Percentiles rank a stretch among this genome's conserved stretches.
Evolutionary conservation across 2,113 vertebrate genomes (phyloP).

Genomic region (Equus quagga): DNA sequence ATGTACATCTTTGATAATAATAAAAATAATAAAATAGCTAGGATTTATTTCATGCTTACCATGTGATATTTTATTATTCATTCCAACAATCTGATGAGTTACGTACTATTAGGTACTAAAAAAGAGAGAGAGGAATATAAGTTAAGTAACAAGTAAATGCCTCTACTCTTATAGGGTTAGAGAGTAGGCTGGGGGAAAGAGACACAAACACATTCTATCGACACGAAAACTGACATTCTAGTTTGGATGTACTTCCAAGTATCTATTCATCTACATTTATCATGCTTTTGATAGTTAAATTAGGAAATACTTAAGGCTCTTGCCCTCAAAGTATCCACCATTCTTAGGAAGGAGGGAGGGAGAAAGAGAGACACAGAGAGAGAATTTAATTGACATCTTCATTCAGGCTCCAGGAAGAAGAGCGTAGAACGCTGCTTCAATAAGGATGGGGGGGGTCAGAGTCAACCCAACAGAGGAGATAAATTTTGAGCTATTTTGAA

Average conservation of each 20-base stretch:
- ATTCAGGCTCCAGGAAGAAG: neutral
- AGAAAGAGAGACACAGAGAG: neutral
- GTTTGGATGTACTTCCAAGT: neutral
- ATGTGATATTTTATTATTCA: neutral
- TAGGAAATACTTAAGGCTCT: neutral
- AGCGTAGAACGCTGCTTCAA: neutral
- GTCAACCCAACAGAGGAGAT: neutral
- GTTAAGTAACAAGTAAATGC: neutral
- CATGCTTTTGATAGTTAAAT: neutral
- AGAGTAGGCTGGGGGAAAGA: neutral
- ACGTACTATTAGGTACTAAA: neutral
- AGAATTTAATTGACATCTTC: neutral
- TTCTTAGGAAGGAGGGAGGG: neutral
- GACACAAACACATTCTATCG: neutral
- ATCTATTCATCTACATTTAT: neutral
- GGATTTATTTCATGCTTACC: neutral
- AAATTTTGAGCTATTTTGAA: neutral
- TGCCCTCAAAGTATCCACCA: neutral
- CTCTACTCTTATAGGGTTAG: neutral
- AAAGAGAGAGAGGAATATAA: neutral
- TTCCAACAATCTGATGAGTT: neutral
- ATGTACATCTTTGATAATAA: neutral
- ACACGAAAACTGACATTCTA: neutral
- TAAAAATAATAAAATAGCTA: neutral
- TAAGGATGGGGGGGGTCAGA: fast-evolving